These are phyloP conservation scores for Piprites chloris DNA, from an alignment of 2,113 vertebrate genomes.

Conservation along the genomic window DNA sequence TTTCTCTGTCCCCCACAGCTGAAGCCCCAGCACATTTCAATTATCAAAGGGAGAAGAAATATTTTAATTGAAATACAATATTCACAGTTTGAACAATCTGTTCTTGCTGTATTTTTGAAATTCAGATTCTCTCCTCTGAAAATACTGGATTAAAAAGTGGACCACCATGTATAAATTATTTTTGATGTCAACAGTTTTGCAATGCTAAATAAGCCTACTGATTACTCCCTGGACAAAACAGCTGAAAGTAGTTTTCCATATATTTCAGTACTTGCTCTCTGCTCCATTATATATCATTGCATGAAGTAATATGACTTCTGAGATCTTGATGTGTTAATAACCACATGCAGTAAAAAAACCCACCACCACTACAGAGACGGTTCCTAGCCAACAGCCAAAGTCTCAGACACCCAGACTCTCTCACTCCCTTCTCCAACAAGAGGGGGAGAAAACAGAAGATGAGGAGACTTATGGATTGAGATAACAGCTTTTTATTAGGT, in stretches of 20 bases:
- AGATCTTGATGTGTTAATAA: neutral
- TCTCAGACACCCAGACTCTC: neutral
- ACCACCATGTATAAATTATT: neutral
- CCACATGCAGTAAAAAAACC: neutral
- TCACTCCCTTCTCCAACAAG: neutral
- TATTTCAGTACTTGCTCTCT: neutral
- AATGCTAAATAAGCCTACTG: neutral
- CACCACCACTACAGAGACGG: neutral
- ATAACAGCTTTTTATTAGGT: neutral
- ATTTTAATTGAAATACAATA: neutral
- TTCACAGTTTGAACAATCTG: neutral
- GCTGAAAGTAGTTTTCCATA: neutral
- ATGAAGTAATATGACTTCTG: neutral
- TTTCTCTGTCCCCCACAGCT: neutral
- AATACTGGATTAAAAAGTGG: neutral
- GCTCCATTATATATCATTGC: neutral
- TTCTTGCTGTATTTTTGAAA: neutral
- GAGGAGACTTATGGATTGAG: neutral
- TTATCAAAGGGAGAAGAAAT: neutral
- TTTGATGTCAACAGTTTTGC: neutral
- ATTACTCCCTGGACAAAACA: neutral
- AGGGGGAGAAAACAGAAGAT: neutral
- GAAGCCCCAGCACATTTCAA: neutral
- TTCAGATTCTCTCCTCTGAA: neutral
- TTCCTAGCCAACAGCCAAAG: neutral